Evolutionary conservation across 2,888 invertebrate genomes (phyloP).

Genomic region (Nasonia oneida): DNA sequence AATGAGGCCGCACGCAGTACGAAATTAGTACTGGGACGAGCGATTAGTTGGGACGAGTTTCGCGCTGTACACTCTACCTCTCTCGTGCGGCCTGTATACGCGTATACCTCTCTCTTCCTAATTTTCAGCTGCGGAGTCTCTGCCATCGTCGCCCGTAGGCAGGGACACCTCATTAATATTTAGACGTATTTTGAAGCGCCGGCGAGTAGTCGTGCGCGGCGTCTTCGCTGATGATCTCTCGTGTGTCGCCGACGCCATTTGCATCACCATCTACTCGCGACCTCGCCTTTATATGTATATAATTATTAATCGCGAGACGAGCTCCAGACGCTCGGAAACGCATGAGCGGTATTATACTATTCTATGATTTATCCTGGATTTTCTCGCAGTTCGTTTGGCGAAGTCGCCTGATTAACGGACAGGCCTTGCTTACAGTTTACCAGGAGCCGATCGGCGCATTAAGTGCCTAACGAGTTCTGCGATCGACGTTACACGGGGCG

Average conservation of each 20-base stretch:
- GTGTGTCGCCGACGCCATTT: constrained; percentile 62
- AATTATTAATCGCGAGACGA: constrained; percentile 72
- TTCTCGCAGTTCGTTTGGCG: neutral
- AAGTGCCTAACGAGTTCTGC: constrained; percentile 55
- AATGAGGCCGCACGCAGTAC: neutral
- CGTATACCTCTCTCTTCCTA: neutral
- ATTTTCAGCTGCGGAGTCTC: constrained; percentile 5
- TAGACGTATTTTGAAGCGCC: constrained; percentile 77
- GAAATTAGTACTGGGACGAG: constrained; percentile 9
- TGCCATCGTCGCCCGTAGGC: constrained; percentile 71
- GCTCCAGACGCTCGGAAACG: neutral
- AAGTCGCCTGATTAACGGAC: constrained; percentile 15
- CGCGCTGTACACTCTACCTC: neutral
- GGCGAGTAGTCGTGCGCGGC: constrained; percentile 50
- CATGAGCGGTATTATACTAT: neutral
- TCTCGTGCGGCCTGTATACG: neutral
- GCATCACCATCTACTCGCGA: constrained; percentile 60
- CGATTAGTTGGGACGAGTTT: constrained; percentile 47
- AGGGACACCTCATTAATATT: constrained; percentile 79
- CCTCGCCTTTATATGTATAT: constrained; percentile 70
- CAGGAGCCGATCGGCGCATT: constrained; percentile 15
- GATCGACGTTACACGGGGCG: constrained; percentile 14
- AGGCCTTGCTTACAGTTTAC: neutral
- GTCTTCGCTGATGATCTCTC: constrained; percentile 24
- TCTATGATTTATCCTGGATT: neutral